Percentiles rank a stretch among this genome's conserved stretches.
These are phyloP conservation scores for Silurus aristotelis DNA, from an alignment of 2,797 vertebrate species.

Conservation along the genomic window DNA sequence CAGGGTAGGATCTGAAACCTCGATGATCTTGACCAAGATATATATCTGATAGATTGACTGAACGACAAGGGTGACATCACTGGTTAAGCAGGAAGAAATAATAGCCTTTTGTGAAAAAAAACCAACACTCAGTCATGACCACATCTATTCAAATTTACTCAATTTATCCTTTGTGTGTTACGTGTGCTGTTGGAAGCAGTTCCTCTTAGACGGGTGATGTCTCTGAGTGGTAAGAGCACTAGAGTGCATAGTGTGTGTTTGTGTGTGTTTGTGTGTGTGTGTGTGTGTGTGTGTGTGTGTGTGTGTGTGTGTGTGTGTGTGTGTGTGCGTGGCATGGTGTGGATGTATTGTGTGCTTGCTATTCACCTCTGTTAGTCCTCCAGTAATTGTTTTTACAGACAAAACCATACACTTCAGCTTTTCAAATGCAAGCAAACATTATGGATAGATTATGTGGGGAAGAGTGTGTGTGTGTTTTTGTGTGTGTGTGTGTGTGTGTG, in stretches of 20 bases:
- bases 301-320: neutral
- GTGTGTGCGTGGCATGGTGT: neutral
- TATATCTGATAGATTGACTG: constrained; percentile 30
- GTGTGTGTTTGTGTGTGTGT: constrained; percentile 1
- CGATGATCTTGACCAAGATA: neutral
- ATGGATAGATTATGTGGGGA: neutral
- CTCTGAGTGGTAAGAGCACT: constrained; percentile 34
- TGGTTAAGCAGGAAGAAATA: constrained; percentile 27
- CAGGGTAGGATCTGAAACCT: neutral
- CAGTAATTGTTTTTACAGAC: neutral
- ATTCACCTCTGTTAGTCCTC: constrained; percentile 2
- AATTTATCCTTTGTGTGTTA: constrained; percentile 50
- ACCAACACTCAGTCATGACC: constrained; percentile 18
- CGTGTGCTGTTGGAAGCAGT: constrained; percentile 37
- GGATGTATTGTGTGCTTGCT: neutral
- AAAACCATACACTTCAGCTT: neutral
- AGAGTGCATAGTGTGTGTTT: neutral
- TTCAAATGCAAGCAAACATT: neutral
- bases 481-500: neutral
- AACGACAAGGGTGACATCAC: constrained; percentile 27
- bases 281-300: constrained; percentile 7
- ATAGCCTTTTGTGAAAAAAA: constrained; percentile 9
- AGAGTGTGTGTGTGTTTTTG: neutral
- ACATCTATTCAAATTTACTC: constrained; percentile 31
- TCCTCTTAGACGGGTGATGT: constrained; percentile 42